These are phyloP conservation scores for Sebastes taczanowskii DNA, from an alignment of 2,797 vertebrate species.

Conservation along the genomic window DNA sequence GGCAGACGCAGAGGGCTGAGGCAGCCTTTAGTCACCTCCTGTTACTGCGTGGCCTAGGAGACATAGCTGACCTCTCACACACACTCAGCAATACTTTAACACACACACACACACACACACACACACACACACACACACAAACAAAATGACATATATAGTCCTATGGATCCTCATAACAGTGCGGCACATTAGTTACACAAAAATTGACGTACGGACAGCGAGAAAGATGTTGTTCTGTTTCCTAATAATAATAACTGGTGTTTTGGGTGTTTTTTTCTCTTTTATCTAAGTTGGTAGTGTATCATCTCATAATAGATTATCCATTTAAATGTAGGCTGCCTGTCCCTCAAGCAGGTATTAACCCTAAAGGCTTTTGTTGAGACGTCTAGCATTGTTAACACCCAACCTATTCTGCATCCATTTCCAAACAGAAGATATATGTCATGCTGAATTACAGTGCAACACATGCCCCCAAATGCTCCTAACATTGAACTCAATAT, in stretches of 20 bases:
- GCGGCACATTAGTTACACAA: not conserved
- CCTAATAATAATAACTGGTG: not conserved
- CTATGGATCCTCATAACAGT: not conserved
- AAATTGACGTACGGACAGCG: not conserved
- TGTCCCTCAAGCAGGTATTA: not conserved
- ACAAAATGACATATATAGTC: not conserved
- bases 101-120: not conserved
- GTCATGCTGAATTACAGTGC: not conserved
- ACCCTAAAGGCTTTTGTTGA: not conserved
- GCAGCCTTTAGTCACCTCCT: constrained; percentile 73
- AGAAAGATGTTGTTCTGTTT: not conserved
- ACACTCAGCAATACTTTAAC: constrained; percentile 16
- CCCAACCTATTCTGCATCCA: not conserved
- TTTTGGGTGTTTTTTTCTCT: not conserved
- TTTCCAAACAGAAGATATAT: not conserved
- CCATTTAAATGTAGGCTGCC: not conserved
- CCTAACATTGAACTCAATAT: not conserved
- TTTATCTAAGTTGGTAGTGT: not conserved
- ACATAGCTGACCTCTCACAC: constrained; percentile 56
- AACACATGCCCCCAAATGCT: not conserved
- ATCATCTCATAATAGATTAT: not conserved
- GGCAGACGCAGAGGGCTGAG: constrained; percentile 65
- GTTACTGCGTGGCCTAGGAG: constrained; percentile 57
- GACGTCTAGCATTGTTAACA: not conserved
- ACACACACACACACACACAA: not conserved